Base-by-base conservation (phyloP, 2,113 vertebrate genomes). In the Thunnus thynnus region DNA sequence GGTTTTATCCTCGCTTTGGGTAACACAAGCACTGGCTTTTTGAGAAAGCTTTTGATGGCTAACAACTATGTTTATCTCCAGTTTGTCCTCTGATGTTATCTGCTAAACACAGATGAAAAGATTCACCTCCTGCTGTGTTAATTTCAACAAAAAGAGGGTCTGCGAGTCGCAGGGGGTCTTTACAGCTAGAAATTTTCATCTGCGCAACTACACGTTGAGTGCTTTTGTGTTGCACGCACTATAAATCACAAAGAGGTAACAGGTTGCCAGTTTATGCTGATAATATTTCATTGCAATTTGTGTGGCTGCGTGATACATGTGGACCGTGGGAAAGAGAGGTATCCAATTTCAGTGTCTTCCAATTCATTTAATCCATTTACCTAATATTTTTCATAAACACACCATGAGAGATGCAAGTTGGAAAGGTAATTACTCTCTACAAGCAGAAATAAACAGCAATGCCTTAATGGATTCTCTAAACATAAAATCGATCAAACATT, bases 401-500 rank as follows among this genome's bases (percentile, higher is more conserved):
- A 83, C 54, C 46, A 61, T 1, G 46, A 85, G 75, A 82, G 74
- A 62, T 5, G 51, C 3, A 74, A 65, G 54, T 22, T 78, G 69
- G 57, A 79, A 55, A 90, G 76, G 80, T 85, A 90, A 87, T 91
- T 89, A 89, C 72, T 87, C 78, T 83, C 64, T 44, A 60, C 18
- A 47, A 73, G 86, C 30, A 81, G 67, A 78, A 86, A 75, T 48
- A 80, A 90, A 86, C 78, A 82, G 85, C 57, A 13, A 68, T 74
- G 25, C 44, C 58, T 76, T 86, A 89, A 89, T 87, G 69, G 82
- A 83, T 78, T 84, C 78, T 84, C 72, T 72, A 72, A 72, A 82
- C 54, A 64, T 63, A 50, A 87, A 22, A 83, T 86, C 61, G 12
- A 88, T 88, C 74, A 76, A 20, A 41, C 36, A 41, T 9, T 73